Base-by-base conservation (phyloP, 2,888 invertebrate species). In the Micoletzkya japonica region DNA sequence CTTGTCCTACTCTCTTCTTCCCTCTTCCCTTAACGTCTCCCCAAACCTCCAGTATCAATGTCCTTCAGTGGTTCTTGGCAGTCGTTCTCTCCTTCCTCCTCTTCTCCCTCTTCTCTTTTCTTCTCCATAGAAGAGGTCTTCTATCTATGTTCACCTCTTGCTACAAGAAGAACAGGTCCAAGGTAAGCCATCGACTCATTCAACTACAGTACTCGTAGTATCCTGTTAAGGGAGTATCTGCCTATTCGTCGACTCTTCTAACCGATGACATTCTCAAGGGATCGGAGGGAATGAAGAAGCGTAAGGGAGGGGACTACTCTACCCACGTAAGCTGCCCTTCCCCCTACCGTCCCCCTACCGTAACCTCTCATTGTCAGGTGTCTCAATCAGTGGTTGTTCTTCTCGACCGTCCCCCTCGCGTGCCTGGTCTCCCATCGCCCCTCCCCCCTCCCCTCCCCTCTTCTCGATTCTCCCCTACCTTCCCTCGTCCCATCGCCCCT, bases 21-120 rank as follows among this genome's bases (percentile, higher is more conserved):
- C 30, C 50, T 64, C 30, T 39, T 34, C n/a, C 64, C 37, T 54
- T n/a, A 10, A n/a, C 49, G 17, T 34, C 30, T 36, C 37, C 24
- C 26, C 54, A 30, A 14, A 20, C 17, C 28, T 24, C 50, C 49
- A 24, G 10, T 32, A 36, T 32, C 63, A 50, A 26, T 28, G 30
- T 50, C 64, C 64, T 70, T 32, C 70, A 70, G 70, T 70, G 70
- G 70, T 32, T 70, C 26, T 32, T 72, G 34, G 30, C 66, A n/a
- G 34, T 66, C 26, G 30, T 54, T 4, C 49, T 73, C 30, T 60
- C 52, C 28, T 59, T 44, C 17, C 56, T 67, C 20, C 30, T 66
- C 44, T 59, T 66, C 54, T 52, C 54, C 32, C 36, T 71, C 57
- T 60, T 67, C 69, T 71, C 58, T 26, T 52, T 67, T 49, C 44